Base-by-base conservation (phyloP, 1,140 invertebrate species). In the Psix sp. region DNA sequence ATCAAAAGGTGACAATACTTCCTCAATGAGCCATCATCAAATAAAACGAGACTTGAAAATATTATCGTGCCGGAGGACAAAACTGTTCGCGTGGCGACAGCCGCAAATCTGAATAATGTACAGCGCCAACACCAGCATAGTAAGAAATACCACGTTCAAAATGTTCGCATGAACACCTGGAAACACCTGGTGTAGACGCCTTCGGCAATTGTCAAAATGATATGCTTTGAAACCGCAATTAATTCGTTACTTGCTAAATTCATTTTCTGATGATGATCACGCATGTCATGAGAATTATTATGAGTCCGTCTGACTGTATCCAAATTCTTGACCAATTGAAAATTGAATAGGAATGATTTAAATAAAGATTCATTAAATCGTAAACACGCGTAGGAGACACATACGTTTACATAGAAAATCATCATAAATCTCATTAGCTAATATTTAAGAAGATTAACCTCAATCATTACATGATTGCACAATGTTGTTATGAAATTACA, bases 41-140 rank as follows among this genome's bases (percentile, higher is more conserved):
- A 63, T 38, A 29, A 18, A 51, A 24, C 13, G 29, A 57, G 57
- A 42, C 36, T 59, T 40, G 57, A 68, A 74, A 74, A 60, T 77
- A 80, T 74, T 62, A 78, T 63, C 56, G 54, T 43, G 51, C 62
- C 63, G 49, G 21, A 35, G 45, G 59, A 72, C 24, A 57, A 68
- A 71, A 66, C 74, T 70, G 74, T 71, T 42, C 46, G 59, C 74
- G 73, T 76, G 65, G 48, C 66, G 63, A 80, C 74, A 65, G 71
- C 68, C 56, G 78, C 71, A 76, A 77, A 80, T 80, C 75, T 78
- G 66, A 73, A 81, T 83, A 79, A 84, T 81, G 83, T 83, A 82
- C 77, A 52, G 18, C 52, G 17, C n/a, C 15, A 42, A 17, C 49
- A 81, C 79, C 77, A 74, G 74, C 80, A 82, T 81, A 57, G 77